Conservation (phyloP, 2,888 invertebrate species). For the Acronicta alni region DNA sequence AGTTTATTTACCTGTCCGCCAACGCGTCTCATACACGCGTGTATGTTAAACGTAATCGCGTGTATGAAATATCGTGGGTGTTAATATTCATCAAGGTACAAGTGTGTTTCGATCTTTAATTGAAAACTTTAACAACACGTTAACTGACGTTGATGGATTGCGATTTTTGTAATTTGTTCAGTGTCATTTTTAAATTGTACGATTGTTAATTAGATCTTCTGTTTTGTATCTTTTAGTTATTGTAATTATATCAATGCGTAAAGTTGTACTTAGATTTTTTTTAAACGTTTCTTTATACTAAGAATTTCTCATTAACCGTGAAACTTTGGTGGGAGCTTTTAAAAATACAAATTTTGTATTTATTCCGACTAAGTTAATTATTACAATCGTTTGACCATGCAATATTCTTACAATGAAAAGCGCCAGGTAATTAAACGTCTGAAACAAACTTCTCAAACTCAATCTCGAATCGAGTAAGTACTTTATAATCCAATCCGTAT, state of each 20-base stretch:
- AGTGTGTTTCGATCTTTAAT: slow-evolving; percentile 80
- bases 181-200: slow-evolving; percentile 41
- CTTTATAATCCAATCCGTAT: slow-evolving; percentile 70
- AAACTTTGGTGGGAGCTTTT: too few species aligned
- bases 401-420: slow-evolving; percentile 18
- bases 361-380: too few species aligned
- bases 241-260: too few species aligned
- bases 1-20: slow-evolving; percentile 79
- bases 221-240: too few species aligned
- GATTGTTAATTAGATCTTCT: slow-evolving; percentile 23
- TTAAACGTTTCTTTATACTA: too few species aligned
- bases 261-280: too few species aligned
- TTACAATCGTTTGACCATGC: too few species aligned
- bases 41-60: slow-evolving; percentile 35
- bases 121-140: slow-evolving; percentile 77
- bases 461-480: slow-evolving; percentile 66
- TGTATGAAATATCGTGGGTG: slow-evolving; percentile 74
- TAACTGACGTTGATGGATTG: slow-evolving; percentile 77
- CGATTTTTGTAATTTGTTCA: slow-evolving; percentile 58
- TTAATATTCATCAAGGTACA: slow-evolving; percentile 77
- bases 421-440: slow-evolving; percentile 59
- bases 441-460: slow-evolving; percentile 66
- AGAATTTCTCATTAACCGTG: too few species aligned
- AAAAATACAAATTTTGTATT: too few species aligned
- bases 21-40: slow-evolving; percentile 67